Conservation (phyloP, 2,888 invertebrate genomes). For the Caenorhabditis sulstoni region DNA sequence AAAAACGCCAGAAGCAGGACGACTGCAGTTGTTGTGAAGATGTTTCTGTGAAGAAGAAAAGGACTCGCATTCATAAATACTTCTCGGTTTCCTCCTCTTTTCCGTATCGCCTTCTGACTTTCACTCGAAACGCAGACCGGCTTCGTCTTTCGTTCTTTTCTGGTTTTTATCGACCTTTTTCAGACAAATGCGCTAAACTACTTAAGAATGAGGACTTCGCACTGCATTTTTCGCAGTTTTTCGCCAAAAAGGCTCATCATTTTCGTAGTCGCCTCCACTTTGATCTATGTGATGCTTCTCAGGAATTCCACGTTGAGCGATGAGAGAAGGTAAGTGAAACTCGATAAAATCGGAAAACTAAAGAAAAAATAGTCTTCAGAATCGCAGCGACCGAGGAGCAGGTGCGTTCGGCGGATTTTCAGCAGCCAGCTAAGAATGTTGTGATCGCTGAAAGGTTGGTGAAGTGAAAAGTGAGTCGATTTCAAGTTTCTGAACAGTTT, state of each 20-base stretch:
- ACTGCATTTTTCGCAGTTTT: constrained; percentile 56
- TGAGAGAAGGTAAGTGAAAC: constrained; percentile 41
- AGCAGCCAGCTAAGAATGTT: constrained; percentile 23
- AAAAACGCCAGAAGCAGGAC: constrained; percentile 35
- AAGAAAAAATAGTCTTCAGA: constrained; percentile 32
- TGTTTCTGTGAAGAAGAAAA: constrained; percentile 9
- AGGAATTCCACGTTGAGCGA: constrained; percentile 49
- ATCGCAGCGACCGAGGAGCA: constrained; percentile 52
- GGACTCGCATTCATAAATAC: constrained; percentile 30
- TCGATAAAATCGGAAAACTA: constrained; percentile 7
- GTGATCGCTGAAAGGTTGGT: constrained; percentile 35
- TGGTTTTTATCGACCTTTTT: background rate
- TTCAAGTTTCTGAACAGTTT: background rate
- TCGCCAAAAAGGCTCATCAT: constrained; percentile 55
- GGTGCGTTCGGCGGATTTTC: constrained; percentile 21
- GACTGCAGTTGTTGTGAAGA: constrained; percentile 41
- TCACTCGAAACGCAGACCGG: constrained; percentile 10
- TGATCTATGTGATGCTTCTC: constrained; percentile 51
- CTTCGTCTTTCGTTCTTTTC: constrained; percentile 6
- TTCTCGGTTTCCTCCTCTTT: constrained; percentile 5
- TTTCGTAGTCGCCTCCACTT: constrained; percentile 47
- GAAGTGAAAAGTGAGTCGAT: background rate
- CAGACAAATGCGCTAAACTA: constrained; percentile 25
- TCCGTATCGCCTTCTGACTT: constrained; percentile 23
- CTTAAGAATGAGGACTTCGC: constrained; percentile 34